phyloP scores from a whole-genome alignment of 2,888 invertebrate genomes.

The Nomada hirtipes region DNA sequence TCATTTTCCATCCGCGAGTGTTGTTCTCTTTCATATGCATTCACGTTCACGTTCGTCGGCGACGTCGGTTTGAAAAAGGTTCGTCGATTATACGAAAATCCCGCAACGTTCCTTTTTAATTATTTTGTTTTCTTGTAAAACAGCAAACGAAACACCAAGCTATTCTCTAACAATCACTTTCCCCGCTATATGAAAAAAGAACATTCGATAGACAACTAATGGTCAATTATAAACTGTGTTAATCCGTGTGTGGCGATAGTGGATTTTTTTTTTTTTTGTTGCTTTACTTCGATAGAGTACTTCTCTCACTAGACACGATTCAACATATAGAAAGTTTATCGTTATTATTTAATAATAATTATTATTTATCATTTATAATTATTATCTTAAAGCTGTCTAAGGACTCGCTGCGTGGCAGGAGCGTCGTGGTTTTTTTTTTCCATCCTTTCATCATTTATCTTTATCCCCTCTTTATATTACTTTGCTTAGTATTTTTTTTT shows the following conservation, averaged over 20 bases:
- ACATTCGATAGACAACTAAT: conserved; percentile 76
- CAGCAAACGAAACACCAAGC: conserved; percentile 83
- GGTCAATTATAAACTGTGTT: conserved; percentile 75
- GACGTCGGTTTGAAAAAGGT: conserved; percentile 49
- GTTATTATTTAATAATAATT: conserved; percentile 83
- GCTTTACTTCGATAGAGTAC: conserved; percentile 79
- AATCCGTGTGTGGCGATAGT: conserved; percentile 75
- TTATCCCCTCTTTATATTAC: conserved; percentile 72
- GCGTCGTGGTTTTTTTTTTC: conserved; percentile 73
- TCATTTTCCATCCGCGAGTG: conserved; percentile 9
- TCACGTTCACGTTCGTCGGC: no score
- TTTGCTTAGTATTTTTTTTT: conserved; percentile 64
- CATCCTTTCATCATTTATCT: conserved; percentile 44
- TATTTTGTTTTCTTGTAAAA: conserved; percentile 69
- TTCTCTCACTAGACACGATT: conserved; percentile 83
- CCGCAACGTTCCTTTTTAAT: conserved; percentile 71
- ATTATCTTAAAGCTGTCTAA: conserved; percentile 84
- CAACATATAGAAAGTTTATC: conserved; percentile 84
- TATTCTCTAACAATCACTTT: conserved; percentile 80
- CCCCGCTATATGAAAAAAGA: conserved; percentile 67
- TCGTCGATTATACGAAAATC: conserved; percentile 68
- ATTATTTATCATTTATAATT: conserved; percentile 82
- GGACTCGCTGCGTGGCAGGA: conserved; percentile 83
- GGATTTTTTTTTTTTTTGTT: conserved; percentile 53
- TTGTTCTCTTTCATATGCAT: background rate